Evolutionary conservation across 37 sponge, comb jelly and placozoan genomes (phyloP).

Genomic region (Cliona cf. orientalis): DNA sequence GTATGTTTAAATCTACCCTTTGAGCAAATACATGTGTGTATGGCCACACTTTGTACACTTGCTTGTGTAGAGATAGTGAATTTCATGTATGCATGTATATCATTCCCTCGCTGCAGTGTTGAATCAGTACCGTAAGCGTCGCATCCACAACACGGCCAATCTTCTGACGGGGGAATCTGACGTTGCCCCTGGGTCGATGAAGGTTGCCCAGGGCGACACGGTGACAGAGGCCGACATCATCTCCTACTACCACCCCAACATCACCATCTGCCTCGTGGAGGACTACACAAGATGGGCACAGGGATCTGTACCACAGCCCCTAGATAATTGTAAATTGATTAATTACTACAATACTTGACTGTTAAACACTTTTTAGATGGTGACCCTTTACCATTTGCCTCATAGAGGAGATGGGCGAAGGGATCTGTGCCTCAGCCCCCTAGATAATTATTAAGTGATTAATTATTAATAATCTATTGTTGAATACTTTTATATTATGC

Average conservation of each 20-base stretch:
- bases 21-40: too few species aligned
- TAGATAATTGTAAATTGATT: slow-evolving; percentile 87
- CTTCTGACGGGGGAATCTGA: slow-evolving; percentile 91
- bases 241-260: slow-evolving; percentile 96
- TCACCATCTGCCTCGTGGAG: slow-evolving; percentile 90
- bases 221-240: slow-evolving; percentile 64
- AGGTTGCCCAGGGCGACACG: slow-evolving; percentile 31
- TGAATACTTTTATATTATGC: too few species aligned
- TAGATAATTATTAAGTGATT: too few species aligned
- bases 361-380: too few species aligned
- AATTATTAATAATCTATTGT: too few species aligned
- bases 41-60: not conserved
- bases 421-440: too few species aligned
- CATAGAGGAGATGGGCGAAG: too few species aligned
- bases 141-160: slow-evolving; percentile 88
- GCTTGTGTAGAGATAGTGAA: too few species aligned
- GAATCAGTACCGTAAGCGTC: slow-evolving; percentile 82
- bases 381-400: too few species aligned
- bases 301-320: slow-evolving; percentile 82
- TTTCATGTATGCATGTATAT: not conserved
- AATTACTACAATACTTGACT: too few species aligned
- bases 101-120: slow-evolving; percentile 57
- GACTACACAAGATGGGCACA: slow-evolving; percentile 80
- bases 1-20: not conserved
- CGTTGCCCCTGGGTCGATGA: slow-evolving; percentile 63